phyloP scores from a whole-genome alignment of 1,140 invertebrate species.

The Aphelinus atriplicis region DNA sequence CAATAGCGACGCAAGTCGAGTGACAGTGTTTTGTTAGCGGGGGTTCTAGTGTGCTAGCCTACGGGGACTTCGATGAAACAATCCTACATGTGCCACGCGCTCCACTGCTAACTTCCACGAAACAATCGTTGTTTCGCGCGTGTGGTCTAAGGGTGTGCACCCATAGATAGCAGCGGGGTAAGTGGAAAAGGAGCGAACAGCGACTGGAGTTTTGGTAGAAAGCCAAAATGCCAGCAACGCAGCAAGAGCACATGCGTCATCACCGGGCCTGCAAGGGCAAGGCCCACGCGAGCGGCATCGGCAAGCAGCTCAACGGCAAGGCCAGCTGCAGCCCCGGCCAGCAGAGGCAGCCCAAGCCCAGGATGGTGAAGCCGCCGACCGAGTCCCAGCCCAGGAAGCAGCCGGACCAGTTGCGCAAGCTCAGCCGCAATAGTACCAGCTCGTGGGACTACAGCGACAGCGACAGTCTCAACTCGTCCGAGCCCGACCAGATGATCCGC shows the following conservation, averaged over 20 bases:
- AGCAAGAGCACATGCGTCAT: constrained; percentile 67
- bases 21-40: too few species aligned
- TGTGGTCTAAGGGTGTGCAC: too few species aligned
- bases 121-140: too few species aligned
- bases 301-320: constrained; percentile 55
- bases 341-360: constrained; percentile 11
- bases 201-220: background rate
- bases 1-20: too few species aligned
- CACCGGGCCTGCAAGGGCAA: constrained; percentile 78
- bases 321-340: background rate
- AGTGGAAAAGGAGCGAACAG: too few species aligned
- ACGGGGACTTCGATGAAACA: too few species aligned
- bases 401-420: constrained; percentile 40
- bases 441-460: constrained; percentile 69
- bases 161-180: too few species aligned
- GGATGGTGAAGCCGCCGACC: constrained; percentile 24
- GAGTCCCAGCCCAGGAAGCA: constrained; percentile 31
- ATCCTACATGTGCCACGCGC: too few species aligned
- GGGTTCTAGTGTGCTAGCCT: too few species aligned
- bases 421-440: constrained; percentile 67
- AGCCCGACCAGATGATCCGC: constrained; percentile 48
- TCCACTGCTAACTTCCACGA: too few species aligned
- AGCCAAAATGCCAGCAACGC: constrained; percentile 64
- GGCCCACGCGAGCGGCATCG: constrained; percentile 74
- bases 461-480: constrained; percentile 66